Conservation (phyloP, 2,113 vertebrate genomes). For the Orientallactaga bullata region DNA sequence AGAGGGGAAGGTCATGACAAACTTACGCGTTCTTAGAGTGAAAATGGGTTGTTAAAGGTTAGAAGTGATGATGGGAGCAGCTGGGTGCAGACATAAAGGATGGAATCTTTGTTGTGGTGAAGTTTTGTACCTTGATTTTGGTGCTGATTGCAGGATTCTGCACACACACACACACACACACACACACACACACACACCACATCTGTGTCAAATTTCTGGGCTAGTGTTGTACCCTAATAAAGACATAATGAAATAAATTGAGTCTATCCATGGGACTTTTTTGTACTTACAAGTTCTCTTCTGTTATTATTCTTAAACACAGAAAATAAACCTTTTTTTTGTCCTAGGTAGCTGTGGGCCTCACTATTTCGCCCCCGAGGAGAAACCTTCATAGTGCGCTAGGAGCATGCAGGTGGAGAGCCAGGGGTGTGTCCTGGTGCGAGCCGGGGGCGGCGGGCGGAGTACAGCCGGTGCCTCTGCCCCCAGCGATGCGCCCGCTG, state of each 20-base stretch:
- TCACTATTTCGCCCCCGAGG: not conserved
- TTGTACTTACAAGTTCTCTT: not conserved
- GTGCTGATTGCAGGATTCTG: not conserved
- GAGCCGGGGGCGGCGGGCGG: not conserved
- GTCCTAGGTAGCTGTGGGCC: not conserved
- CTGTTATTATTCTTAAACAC: not conserved
- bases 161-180: not conserved
- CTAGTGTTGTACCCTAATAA: not conserved
- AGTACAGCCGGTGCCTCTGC: not conserved
- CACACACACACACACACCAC: not conserved
- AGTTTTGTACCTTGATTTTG: not conserved
- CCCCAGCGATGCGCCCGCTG: accelerated
- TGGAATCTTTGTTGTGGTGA: not conserved
- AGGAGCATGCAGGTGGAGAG: not conserved
- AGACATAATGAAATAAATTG: not conserved
- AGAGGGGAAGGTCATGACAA: no score
- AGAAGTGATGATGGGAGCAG: not conserved
- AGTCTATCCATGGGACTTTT: not conserved
- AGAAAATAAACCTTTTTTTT: not conserved
- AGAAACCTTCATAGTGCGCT: not conserved
- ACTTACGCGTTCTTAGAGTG: not conserved
- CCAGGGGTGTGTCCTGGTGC: not conserved
- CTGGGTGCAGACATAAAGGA: no score
- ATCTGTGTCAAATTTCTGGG: not conserved
- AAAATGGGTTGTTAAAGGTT: no score